phyloP scores from a whole-genome alignment of 2,888 invertebrate genomes.

The Formica aserva region DNA sequence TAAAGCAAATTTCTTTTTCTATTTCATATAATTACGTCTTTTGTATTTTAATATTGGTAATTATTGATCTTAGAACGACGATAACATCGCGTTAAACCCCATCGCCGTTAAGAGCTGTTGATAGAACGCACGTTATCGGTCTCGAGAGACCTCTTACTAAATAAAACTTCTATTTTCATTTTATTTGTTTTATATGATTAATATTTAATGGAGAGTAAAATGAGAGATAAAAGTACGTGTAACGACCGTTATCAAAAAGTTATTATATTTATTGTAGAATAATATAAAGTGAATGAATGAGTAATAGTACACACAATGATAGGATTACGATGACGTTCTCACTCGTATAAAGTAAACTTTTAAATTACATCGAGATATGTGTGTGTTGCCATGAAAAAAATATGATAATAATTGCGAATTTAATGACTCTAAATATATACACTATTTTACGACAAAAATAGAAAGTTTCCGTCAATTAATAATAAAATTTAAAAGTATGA shows the following conservation, averaged over 20 bases:
- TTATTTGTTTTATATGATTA: neutral
- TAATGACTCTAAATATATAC: constrained; percentile 1
- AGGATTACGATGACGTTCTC: neutral
- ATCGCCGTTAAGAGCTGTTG: constrained; percentile 76
- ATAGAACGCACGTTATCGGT: constrained; percentile 68
- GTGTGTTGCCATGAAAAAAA: neutral
- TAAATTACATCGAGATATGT: neutral
- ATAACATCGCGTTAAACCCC: constrained; percentile 31
- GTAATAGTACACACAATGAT: neutral
- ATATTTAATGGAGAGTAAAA: constrained; percentile 16
- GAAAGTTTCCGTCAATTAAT: neutral
- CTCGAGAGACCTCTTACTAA: constrained; percentile 44
- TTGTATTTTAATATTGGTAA: neutral
- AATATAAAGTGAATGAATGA: neutral
- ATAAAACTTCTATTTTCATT: neutral
- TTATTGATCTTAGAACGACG: neutral
- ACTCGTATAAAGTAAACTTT: neutral
- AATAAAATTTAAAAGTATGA: constrained; percentile 21
- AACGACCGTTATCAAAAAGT: neutral
- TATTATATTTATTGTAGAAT: neutral
- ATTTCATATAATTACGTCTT: neutral
- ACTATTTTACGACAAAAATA: neutral
- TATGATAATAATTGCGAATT: constrained; percentile 2
- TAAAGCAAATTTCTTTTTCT: neutral
- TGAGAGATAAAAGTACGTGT: neutral